Percentiles rank a stretch among this genome's conserved stretches.
Conservation (phyloP, 2,113 vertebrate species). For the Tinamus guttatus region DNA sequence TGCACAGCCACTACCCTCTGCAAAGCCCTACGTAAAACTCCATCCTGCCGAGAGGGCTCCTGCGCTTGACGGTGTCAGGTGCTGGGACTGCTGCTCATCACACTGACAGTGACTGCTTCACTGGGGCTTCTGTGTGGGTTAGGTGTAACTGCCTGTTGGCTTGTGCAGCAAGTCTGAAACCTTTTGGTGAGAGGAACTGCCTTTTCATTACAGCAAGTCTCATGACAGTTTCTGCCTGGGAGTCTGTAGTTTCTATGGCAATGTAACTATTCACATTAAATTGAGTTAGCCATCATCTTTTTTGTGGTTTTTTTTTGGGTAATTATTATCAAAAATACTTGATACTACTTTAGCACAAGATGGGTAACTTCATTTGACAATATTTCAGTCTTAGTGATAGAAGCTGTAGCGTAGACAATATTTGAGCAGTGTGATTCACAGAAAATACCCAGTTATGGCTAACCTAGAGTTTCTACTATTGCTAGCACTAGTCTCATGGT, state of each 20-base stretch:
- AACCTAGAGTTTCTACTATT: background rate
- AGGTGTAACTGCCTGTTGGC: background rate
- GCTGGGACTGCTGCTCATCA: background rate
- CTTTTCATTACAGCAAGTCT: background rate
- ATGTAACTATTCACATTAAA: background rate
- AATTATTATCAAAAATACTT: background rate
- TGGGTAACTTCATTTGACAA: background rate
- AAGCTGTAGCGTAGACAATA: background rate
- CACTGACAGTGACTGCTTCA: background rate
- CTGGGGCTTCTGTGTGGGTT: background rate
- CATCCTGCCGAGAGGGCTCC: rapidly evolving
- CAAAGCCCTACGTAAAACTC: background rate
- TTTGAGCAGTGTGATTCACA: background rate
- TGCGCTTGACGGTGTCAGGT: background rate
- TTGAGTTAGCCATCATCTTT: background rate
- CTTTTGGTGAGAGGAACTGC: background rate
- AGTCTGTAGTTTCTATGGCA: constrained; percentile 24
- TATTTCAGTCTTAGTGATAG: background rate
- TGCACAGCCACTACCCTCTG: background rate
- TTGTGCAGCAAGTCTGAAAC: background rate
- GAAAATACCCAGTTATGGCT: background rate
- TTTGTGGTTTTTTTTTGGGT: background rate
- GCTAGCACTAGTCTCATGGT: background rate
- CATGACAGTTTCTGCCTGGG: background rate
- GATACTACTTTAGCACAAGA: background rate